Percentiles rank a stretch among this genome's conserved stretches.
These are phyloP conservation scores for Hippoglossus hippoglossus DNA, from an alignment of 2,797 vertebrate species.

Conservation along the genomic window DNA sequence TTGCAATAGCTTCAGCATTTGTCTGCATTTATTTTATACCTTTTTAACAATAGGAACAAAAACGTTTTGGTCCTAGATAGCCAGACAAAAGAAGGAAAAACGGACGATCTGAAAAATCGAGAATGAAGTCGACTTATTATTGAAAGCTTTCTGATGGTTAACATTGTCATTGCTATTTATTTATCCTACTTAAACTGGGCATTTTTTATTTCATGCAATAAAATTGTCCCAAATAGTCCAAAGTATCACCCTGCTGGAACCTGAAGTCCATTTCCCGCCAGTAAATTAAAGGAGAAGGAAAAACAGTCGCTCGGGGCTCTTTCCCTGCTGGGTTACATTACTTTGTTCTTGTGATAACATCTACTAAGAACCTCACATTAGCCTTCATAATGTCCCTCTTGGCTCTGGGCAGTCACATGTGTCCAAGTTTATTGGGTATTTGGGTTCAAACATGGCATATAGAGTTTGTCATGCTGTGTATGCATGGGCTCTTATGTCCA, in stretches of 20 bases:
- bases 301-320: conserved; percentile 41
- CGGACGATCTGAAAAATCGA: background rate
- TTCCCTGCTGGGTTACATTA: conserved; percentile 41
- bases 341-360: conserved; percentile 53
- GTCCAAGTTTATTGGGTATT: background rate
- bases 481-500: conserved; percentile 1
- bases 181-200: background rate
- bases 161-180: conserved; percentile 28
- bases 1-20: conserved; percentile 8
- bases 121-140: conserved; percentile 5
- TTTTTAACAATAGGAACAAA: background rate
- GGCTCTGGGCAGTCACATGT: conserved; percentile 37
- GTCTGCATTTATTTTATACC: background rate
- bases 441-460: background rate
- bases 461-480: conserved; percentile 12
- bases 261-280: conserved; percentile 25
- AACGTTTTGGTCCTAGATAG: background rate
- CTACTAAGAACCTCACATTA: conserved; percentile 43
- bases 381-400: conserved; percentile 39
- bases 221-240: conserved; percentile 12
- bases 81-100: background rate
- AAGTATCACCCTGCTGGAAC: conserved; percentile 22
- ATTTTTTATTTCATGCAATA: conserved; percentile 26
- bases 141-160: conserved; percentile 22
- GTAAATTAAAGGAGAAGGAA: conserved; percentile 34